Evolutionary conservation across 1,140 invertebrate species (phyloP), one percentile per base, ranked within the genome.

Genomic region (Phenacoccus solenopsis): DNA sequence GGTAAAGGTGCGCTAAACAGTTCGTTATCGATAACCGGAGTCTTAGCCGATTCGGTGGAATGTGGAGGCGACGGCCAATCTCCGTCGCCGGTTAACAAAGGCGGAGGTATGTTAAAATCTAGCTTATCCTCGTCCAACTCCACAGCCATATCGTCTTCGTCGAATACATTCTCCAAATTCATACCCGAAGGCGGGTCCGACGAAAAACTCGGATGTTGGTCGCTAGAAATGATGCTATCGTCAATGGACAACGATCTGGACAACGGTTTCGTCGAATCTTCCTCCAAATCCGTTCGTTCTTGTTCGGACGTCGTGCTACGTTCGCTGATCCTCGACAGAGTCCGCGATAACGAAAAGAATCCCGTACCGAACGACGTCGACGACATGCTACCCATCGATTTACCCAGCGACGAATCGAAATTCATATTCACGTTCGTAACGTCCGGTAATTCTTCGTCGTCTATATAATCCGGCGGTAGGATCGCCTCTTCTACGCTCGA

Each of bases 261-360:
- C 30, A 87, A 89, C 0, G 87, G 88, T 79, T 91, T 91, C 28
- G 90, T 90, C 0, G 90, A 90, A 61, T 77, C 73, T 78, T 92
- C 90, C 75, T 92, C 90, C 72, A 91, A 85, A 73, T 89, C 86
- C 75, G 87, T 89, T 75, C 83, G 82, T 67, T 87, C 88, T 76
- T 89, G 88, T 75, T 92, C 90, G 0, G 90, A 93, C 16, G 90
- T 90, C 9, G 90, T 93, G 72, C 90, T 92, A 24, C 90, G 81
- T 79, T 94, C 91, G 1, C 90, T 92, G 75, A 94, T 94, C 68
- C 90, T 81, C 1, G 90, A 93, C 21, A 93, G 80, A 0, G 91
- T 93, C 32, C 91, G 78, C 0, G 84, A 81, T 69, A 89, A 16
- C 59, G 59, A 64, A 20, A 64, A 64, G 21, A 64, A 64, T 1